phyloP scores from a whole-genome alignment of 30 jellyfish, hydroid and myxozoan species.

The Sanderia malayensis region DNA sequence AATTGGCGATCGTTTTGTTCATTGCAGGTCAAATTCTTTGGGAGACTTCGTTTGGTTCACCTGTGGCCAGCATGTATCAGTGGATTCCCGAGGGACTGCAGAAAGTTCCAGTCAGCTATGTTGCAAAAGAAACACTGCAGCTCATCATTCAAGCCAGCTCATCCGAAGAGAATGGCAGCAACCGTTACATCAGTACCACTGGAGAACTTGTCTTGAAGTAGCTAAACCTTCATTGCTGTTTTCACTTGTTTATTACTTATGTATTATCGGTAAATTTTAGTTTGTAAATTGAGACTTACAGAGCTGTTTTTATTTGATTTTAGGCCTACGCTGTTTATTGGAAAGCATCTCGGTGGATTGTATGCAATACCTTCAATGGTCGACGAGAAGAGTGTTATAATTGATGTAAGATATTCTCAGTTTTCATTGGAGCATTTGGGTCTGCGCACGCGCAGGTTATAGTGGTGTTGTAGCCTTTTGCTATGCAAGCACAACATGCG shows the following conservation, averaged over 20 bases:
- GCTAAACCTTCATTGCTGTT: neutral
- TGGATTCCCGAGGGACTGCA: conserved; percentile 99
- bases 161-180: conserved; percentile 92
- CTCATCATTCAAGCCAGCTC: conserved; percentile 74
- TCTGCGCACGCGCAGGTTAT: too few relatives aligned
- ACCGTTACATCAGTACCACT: conserved; percentile 67
- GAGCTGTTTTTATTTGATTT: neutral
- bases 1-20: too few relatives aligned
- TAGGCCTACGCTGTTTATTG: conserved; percentile 96
- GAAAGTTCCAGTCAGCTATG: conserved; percentile 75
- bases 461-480: too few relatives aligned
- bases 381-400: conserved; percentile 83
- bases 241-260: neutral
- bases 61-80: conserved; percentile 88
- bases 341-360: conserved; percentile 87
- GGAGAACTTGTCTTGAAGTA: conserved; percentile 92
- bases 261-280: too few relatives aligned
- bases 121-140: conserved; percentile 90
- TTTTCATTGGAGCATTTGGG: neutral
- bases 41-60: conserved; percentile 83
- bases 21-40: conserved; percentile 81
- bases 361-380: conserved; percentile 97
- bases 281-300: neutral
- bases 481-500: too few relatives aligned
- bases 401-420: conserved; percentile 68